A percentile compares a stretch with the other conserved stretches of the same genome.
These are phyloP conservation scores for Aplysina aerophoba DNA, from an alignment of 37 sponge, comb jelly and placozoan genomes.

Conservation along the genomic window DNA sequence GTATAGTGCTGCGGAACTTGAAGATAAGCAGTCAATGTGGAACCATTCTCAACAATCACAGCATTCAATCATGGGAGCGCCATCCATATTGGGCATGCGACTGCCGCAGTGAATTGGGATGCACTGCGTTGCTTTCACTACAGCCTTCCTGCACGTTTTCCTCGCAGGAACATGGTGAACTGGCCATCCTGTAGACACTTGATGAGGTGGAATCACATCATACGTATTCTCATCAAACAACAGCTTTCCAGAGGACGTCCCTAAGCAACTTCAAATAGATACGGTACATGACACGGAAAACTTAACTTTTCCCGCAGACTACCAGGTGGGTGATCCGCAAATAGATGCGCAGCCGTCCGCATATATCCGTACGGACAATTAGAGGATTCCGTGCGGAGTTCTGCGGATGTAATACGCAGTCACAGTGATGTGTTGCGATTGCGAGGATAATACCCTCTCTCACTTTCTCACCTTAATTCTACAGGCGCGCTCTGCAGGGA, in stretches of 20 bases:
- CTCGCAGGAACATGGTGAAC: not conserved
- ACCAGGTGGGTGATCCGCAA: no score
- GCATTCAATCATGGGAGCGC: constrained; percentile 12
- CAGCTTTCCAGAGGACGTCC: not conserved
- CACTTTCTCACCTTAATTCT: no score
- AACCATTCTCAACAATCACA: not conserved
- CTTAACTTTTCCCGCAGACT: no score
- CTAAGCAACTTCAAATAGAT: not conserved
- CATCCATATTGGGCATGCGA: constrained; percentile 1
- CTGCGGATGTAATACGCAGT: no score
- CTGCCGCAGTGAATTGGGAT: constrained; percentile 6
- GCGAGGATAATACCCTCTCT: no score
- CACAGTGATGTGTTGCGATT: no score
- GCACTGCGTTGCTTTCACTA: not conserved
- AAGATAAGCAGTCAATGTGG: not conserved
- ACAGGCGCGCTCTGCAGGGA: no score
- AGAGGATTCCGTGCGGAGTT: no score
- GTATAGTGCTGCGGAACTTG: not conserved
- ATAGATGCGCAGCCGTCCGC: no score
- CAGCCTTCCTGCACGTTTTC: constrained; percentile 2
- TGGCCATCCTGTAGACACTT: constrained; percentile 8
- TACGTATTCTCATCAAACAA: not conserved
- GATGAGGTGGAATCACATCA: constrained; percentile 21
- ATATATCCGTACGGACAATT: no score
- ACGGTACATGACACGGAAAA: no score